Base-by-base conservation (phyloP, 2,797 vertebrate genomes). In the Gobio occitaniae region DNA sequence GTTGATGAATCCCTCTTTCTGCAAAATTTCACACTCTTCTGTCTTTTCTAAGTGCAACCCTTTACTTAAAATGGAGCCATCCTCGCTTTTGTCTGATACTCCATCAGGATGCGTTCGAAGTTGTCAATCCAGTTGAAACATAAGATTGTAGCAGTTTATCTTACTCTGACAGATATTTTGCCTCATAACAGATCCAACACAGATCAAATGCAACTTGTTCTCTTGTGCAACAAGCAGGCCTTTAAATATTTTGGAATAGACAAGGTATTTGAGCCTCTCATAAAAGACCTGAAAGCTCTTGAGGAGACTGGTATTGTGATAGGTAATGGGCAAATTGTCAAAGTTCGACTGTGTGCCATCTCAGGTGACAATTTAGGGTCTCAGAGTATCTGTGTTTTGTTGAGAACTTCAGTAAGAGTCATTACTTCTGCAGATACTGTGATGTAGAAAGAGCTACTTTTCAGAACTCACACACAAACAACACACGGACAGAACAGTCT, bases 61-160 rank as follows among this genome's bases (percentile, higher is more conserved):
- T 54, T 25, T 80, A 78, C 16, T 71, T 29, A 79, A 79, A 80
- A 65, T 29, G 0, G 65, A 80, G 21, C 52, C 66, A 21, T 71
- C 25, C 4, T 85, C 54, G 2, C 65, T 85, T 32, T 71, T 38
- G 68, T 44, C 36, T 84, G 41, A 79, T 79, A 21, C 52, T 86
- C 12, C 83, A 83, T 41, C 75, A 83, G 69, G 65, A 86, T 69
- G 41, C 56, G 6, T 84, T 84, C 68, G 70, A 87, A 65, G 75
- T 87, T 41, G 81, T 83, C 17, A 86, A 86, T 68, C 85, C 85
- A 38, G 74, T 83, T 29, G 82, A 85, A 85, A 50, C 77, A 85
- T 29, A 85, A 74, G 25, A 59, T 80, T 48, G 9, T 25, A 41
- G 84, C 84, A 44, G 29, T 80, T 32, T 80, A 85, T 61, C 8